These are phyloP conservation scores for Tetragonula carbonaria DNA, from an alignment of 2,888 invertebrate species.

Conservation along the genomic window DNA sequence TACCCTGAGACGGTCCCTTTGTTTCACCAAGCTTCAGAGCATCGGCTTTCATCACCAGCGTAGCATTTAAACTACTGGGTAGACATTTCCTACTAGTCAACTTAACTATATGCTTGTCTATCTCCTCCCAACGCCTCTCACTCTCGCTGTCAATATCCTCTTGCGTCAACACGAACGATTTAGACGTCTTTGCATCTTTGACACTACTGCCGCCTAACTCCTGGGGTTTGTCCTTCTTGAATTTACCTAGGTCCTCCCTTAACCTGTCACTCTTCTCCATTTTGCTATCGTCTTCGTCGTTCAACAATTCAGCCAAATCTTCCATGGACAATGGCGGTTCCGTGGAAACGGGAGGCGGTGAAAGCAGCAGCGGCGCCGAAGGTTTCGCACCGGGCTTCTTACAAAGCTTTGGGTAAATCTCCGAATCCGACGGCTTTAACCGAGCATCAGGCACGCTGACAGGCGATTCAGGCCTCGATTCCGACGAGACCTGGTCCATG, in stretches of 20 bases:
- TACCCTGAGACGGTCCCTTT: slow-evolving; percentile 28
- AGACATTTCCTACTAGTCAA: slow-evolving; percentile 59
- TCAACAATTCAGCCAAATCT: slow-evolving; percentile 79
- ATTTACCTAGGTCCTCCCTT: slow-evolving; percentile 25
- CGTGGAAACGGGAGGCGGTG: slow-evolving; percentile 75
- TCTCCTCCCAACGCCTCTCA: slow-evolving; percentile 73
- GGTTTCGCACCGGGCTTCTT: slow-evolving; percentile 53
- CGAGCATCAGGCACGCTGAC: slow-evolving; percentile 63
- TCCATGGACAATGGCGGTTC: slow-evolving; percentile 80
- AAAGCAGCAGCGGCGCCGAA: slow-evolving; percentile 69
- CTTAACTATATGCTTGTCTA: slow-evolving; percentile 77
- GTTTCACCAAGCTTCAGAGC: slow-evolving; percentile 34
- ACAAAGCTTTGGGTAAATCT: slow-evolving; percentile 58
- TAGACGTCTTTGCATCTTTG: slow-evolving; percentile 55
- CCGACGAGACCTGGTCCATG: slow-evolving; percentile 42
- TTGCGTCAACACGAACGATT: slow-evolving; percentile 37
- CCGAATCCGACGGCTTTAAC: slow-evolving; percentile 73
- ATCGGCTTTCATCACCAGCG: slow-evolving; percentile 31
- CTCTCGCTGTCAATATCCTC: slow-evolving; percentile 69
- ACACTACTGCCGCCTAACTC: neutral
- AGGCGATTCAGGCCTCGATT: slow-evolving; percentile 59
- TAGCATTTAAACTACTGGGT: slow-evolving; percentile 7
- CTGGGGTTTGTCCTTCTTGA: slow-evolving; percentile 32
- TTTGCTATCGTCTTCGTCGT: slow-evolving; percentile 72
- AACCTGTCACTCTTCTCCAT: slow-evolving; percentile 38